phyloP scores from a whole-genome alignment of 2,113 vertebrate species.

The Oxyruncus cristatus region DNA sequence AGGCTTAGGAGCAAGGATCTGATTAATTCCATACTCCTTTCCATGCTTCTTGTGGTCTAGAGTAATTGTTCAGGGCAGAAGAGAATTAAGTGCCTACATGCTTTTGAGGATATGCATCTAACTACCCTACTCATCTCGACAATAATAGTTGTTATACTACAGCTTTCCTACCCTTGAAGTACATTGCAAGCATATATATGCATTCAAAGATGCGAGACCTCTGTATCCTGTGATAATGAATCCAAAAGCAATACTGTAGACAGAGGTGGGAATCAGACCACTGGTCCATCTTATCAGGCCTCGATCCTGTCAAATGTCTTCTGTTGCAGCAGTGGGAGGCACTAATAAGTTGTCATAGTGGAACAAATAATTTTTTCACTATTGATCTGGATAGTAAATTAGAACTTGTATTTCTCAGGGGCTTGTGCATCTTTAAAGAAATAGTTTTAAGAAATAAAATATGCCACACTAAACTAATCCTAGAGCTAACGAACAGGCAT shows the following conservation, averaged over 20 bases:
- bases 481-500: constrained; percentile 69
- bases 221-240: neutral
- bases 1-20: neutral
- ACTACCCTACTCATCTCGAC: neutral
- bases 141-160: neutral
- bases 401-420: neutral
- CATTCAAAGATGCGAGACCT: neutral
- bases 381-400: neutral
- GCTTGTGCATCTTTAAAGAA: constrained; percentile 49
- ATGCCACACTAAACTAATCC: constrained; percentile 67
- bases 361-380: neutral
- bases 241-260: neutral
- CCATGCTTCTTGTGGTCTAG: neutral
- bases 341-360: neutral
- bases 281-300: neutral
- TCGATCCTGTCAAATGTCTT: neutral
- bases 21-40: neutral
- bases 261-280: neutral
- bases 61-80: neutral
- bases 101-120: neutral
- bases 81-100: neutral
- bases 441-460: constrained; percentile 64
- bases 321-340: neutral
- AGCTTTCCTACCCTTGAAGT: neutral
- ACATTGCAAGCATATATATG: neutral